These are phyloP conservation scores for Leptoclinus maculatus DNA, from an alignment of 2,797 vertebrate species.

Conservation along the genomic window DNA sequence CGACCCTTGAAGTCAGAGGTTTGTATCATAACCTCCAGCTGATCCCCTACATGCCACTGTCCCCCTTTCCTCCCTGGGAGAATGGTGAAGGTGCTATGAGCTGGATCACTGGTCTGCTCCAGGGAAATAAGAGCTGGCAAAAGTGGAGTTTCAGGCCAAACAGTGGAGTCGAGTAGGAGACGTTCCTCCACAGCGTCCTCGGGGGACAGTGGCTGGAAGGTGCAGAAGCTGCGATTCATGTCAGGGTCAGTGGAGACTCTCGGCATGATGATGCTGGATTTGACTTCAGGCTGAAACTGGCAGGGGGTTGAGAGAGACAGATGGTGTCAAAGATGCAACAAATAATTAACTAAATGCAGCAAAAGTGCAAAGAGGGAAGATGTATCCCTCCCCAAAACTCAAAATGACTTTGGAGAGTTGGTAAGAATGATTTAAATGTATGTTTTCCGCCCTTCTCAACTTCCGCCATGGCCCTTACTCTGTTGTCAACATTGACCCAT, in stretches of 20 bases:
- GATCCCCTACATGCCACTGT: conserved; percentile 47
- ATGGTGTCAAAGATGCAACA: too few relatives aligned
- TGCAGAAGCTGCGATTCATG: conserved; percentile 7
- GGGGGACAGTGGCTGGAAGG: neutral
- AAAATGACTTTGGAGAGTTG: too few relatives aligned
- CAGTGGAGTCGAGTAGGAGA: too few relatives aligned
- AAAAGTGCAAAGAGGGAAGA: too few relatives aligned
- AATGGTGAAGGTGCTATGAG: conserved; percentile 43
- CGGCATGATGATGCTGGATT: neutral
- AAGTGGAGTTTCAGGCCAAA: too few relatives aligned
- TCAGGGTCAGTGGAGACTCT: neutral
- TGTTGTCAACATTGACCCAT: too few relatives aligned
- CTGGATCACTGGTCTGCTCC: conserved; percentile 37
- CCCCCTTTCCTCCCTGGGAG: conserved; percentile 1
- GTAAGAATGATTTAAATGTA: too few relatives aligned
- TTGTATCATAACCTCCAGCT: conserved; percentile 41
- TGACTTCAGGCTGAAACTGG: neutral
- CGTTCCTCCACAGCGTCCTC: too few relatives aligned
- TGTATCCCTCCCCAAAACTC: too few relatives aligned
- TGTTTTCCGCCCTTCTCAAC: too few relatives aligned
- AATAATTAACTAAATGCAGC: neutral
- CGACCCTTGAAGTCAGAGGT: conserved; percentile 37
- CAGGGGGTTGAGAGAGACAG: neutral
- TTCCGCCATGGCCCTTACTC: too few relatives aligned
- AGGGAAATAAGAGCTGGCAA: neutral